Percentiles rank a stretch among this genome's conserved stretches.
Evolutionary conservation across 1,140 invertebrate species (phyloP).

Genomic region (Semibalanus balanoides): DNA sequence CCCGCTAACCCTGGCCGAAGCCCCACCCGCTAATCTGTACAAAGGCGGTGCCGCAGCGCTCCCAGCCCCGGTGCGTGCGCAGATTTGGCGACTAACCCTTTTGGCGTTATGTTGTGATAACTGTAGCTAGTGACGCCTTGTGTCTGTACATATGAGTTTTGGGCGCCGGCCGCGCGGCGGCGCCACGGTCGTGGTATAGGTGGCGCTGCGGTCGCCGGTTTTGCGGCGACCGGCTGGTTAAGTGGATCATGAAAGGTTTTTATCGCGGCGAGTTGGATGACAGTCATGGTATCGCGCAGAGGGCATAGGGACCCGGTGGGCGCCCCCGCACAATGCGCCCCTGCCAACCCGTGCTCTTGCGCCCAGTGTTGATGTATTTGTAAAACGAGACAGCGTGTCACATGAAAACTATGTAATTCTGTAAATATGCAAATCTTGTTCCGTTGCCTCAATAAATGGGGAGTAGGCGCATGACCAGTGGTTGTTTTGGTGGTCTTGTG

Average conservation of each 20-base stretch:
- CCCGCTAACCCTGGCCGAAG: too few species aligned
- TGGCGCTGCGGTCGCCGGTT: background rate
- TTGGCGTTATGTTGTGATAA: background rate
- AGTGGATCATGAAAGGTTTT: too few species aligned
- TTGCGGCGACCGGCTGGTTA: too few species aligned
- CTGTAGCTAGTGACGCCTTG: background rate
- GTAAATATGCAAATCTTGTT: background rate
- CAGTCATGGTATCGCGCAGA: background rate
- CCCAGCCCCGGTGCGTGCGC: too few species aligned
- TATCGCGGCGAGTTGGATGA: background rate
- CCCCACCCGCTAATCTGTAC: background rate
- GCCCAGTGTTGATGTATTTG: background rate
- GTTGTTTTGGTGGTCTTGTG: too few species aligned
- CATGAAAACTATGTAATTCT: background rate
- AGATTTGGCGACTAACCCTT: background rate
- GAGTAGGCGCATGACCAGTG: background rate
- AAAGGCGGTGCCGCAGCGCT: background rate
- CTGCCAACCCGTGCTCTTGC: background rate
- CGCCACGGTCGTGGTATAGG: background rate
- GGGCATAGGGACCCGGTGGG: background rate
- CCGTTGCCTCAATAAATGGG: background rate
- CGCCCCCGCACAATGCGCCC: too few species aligned
- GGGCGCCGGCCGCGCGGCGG: too few species aligned
- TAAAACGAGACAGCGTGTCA: background rate
- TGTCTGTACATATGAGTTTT: background rate